Conservation (phyloP, 1,140 invertebrate species). For the Brachionus paranguensis region DNA sequence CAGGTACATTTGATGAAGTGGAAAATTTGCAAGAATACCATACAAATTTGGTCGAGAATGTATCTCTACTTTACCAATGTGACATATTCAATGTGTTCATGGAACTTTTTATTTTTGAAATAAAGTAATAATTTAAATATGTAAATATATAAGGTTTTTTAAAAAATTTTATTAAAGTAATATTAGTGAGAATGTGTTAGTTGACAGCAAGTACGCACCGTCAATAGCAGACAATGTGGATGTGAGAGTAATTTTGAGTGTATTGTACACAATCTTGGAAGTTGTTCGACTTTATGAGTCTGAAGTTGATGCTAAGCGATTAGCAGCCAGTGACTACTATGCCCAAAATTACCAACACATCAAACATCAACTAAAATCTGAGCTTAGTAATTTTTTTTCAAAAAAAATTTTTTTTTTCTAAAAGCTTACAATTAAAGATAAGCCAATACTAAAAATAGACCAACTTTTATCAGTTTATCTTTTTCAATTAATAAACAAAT, state of each 20-base stretch:
- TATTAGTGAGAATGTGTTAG: slow-evolving; percentile 64
- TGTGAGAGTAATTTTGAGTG: slow-evolving; percentile 79
- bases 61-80: slow-evolving; percentile 77
- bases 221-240: slow-evolving; percentile 84
- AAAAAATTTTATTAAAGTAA: background rate
- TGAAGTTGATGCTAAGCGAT: slow-evolving; percentile 57
- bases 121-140: slow-evolving; percentile 64
- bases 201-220: slow-evolving; percentile 75
- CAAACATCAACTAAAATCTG: slow-evolving; percentile 69
- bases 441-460: background rate
- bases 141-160: background rate
- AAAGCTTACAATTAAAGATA: background rate
- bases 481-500: slow-evolving; percentile 26
- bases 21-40: slow-evolving; percentile 80
- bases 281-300: slow-evolving; percentile 67
- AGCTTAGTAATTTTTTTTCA: slow-evolving; percentile 63
- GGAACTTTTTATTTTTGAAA: slow-evolving; percentile 86
- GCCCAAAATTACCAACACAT: slow-evolving; percentile 63
- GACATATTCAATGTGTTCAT: slow-evolving; percentile 81
- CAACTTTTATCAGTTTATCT: background rate
- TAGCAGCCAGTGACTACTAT: background rate
- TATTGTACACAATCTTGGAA: slow-evolving; percentile 88
- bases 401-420: slow-evolving; percentile 6
- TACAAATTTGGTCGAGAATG: slow-evolving; percentile 72
- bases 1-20: slow-evolving; percentile 83